Evolutionary conservation across 1,140 invertebrate genomes (phyloP), one percentile per base, ranked within the genome.

Genomic region (Aricia agestis): DNA sequence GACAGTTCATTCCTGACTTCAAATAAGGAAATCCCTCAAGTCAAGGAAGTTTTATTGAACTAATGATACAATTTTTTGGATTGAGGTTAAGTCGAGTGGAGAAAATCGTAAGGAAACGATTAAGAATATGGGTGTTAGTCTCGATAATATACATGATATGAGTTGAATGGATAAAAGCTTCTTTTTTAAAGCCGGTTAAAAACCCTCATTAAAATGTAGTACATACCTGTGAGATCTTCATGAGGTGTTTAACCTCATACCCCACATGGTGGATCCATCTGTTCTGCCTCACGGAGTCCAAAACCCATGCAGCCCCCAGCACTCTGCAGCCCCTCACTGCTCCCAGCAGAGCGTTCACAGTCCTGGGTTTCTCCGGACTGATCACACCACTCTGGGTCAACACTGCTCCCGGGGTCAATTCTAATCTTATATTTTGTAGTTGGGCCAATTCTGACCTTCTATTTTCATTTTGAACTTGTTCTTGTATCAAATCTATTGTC

Each of bases 141-240:
- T n/a, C n/a, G n/a, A n/a, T n/a, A n/a, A n/a, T n/a, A n/a, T n/a
- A n/a, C n/a, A n/a, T n/a, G n/a, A n/a, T n/a, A n/a, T n/a, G n/a
- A n/a, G n/a, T n/a, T n/a, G n/a, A n/a, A n/a, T n/a, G n/a, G n/a
- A n/a, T n/a, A n/a, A n/a, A n/a, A n/a, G n/a, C n/a, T n/a, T n/a
- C n/a, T n/a, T n/a, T n/a, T n/a, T n/a, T n/a, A n/a, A n/a, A n/a
- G n/a, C n/a, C n/a, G n/a, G n/a, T n/a, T n/a, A n/a, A n/a, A n/a
- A n/a, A n/a, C n/a, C n/a, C n/a, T n/a, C n/a, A n/a, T n/a, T n/a
- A n/a, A n/a, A n/a, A n/a, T n/a, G n/a, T n/a, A n/a, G n/a, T n/a
- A n/a, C n/a, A n/a, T 71, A 88, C 87, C 82, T 82, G 78, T 19
- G 79, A 79, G 32, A 90, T 83, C 61, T 87, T 90, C 76, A 74